These are phyloP conservation scores for Pachyuromys duprasi DNA, from an alignment of 2,797 vertebrate species.

Conservation along the genomic window DNA sequence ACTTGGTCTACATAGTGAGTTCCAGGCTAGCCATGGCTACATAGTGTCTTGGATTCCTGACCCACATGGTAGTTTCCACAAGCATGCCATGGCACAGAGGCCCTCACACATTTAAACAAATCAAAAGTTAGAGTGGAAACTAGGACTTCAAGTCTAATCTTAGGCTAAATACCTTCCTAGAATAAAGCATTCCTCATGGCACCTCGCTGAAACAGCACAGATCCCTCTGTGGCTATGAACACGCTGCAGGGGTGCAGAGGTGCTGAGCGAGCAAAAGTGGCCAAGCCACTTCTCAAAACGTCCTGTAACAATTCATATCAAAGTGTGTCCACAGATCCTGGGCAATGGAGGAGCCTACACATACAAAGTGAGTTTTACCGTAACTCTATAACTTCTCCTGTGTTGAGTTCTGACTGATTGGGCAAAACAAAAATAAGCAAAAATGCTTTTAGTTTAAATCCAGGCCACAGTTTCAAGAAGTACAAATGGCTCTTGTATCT, in stretches of 20 bases:
- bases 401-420: neutral
- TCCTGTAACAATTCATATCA: neutral
- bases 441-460: neutral
- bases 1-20: neutral
- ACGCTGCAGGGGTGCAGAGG: neutral
- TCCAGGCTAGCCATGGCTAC: neutral
- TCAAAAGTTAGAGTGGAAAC: slow-evolving; percentile 26
- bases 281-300: neutral
- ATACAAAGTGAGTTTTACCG: neutral
- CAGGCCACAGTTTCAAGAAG: neutral
- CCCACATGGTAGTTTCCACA: neutral
- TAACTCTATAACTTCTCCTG: neutral
- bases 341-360: neutral
- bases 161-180: slow-evolving; percentile 41
- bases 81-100: neutral
- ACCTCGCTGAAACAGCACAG: slow-evolving; percentile 19
- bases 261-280: neutral
- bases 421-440: neutral
- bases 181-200: neutral
- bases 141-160: slow-evolving; percentile 24
- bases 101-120: neutral
- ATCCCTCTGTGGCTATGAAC: neutral
- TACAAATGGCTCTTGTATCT: neutral
- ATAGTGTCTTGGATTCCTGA: neutral
- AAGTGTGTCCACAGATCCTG: neutral